A percentile compares a stretch with the other conserved stretches of the same genome.
Evolutionary conservation across 2,888 invertebrate genomes (phyloP).

Genomic region (Drepana falcataria): DNA sequence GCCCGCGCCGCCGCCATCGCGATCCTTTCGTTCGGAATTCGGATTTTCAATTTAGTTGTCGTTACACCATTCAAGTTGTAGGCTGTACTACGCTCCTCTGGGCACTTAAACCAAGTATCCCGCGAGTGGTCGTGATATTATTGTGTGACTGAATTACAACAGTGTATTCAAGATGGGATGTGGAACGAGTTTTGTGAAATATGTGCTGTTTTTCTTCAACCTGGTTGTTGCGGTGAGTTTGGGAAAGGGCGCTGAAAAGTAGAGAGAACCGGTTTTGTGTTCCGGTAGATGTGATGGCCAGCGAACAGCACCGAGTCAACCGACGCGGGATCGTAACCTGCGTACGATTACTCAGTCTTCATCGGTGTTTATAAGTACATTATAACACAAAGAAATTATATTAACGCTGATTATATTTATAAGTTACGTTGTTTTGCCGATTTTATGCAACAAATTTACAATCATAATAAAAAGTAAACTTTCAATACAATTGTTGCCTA

Average conservation of each 20-base stretch:
- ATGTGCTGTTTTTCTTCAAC: slow-evolving; percentile 89
- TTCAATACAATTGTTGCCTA: too few relatives aligned
- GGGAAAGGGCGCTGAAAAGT: slow-evolving; percentile 38
- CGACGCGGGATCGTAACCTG: slow-evolving; percentile 11
- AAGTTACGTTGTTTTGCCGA: too few relatives aligned
- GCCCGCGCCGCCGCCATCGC: slow-evolving; percentile 64
- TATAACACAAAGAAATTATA: too few relatives aligned
- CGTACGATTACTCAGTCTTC: background rate
- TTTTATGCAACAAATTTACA: too few relatives aligned
- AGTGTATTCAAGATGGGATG: slow-evolving; percentile 80
- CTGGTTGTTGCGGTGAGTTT: slow-evolving; percentile 86
- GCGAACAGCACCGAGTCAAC: slow-evolving; percentile 43
- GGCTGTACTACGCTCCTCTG: slow-evolving; percentile 27
- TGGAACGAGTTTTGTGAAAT: slow-evolving; percentile 88
- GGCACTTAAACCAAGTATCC: slow-evolving; percentile 40
- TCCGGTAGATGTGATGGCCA: slow-evolving; percentile 56
- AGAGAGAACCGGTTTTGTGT: slow-evolving; percentile 61
- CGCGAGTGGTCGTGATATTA: slow-evolving; percentile 66
- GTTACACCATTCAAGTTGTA: slow-evolving; percentile 36
- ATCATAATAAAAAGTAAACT: too few relatives aligned
- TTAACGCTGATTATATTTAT: too few relatives aligned
- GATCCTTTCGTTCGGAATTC: slow-evolving; percentile 19
- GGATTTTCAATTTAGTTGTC: slow-evolving; percentile 60
- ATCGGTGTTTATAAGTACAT: too few relatives aligned
- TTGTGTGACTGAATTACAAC: slow-evolving; percentile 48